Evolutionary conservation across 2,888 invertebrate species (phyloP).

Genomic region (Macrophya alboannulata): DNA sequence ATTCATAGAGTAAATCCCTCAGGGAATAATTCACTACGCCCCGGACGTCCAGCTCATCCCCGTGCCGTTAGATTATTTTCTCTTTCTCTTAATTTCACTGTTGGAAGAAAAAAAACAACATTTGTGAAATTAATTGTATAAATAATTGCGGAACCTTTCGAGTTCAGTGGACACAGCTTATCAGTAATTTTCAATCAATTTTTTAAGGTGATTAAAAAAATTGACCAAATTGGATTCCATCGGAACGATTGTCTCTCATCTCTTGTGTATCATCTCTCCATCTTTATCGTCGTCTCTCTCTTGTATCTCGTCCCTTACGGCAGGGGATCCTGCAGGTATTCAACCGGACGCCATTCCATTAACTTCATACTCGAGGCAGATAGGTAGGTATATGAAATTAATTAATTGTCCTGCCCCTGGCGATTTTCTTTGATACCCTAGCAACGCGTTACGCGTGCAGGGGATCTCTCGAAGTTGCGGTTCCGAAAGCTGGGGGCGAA

Average conservation of each 20-base stretch:
- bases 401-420: conserved; percentile 46
- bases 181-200: neutral
- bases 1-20: neutral
- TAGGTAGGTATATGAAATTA: conserved; percentile 27
- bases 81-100: neutral
- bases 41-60: neutral
- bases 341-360: conserved; percentile 17
- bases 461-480: conserved; percentile 21
- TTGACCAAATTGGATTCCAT: too few relatives aligned
- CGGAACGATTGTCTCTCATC: neutral
- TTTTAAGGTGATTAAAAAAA: too few relatives aligned
- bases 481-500: neutral
- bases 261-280: neutral
- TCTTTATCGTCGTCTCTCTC: neutral
- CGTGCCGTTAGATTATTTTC: neutral
- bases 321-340: neutral
- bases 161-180: neutral
- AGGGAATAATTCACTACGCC: neutral
- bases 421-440: conserved; percentile 35
- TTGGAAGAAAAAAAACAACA: too few relatives aligned
- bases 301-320: neutral
- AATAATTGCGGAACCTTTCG: neutral
- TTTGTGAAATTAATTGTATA: neutral
- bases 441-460: conserved; percentile 17
- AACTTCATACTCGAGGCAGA: neutral